phyloP scores from a whole-genome alignment of 1,140 invertebrate species.

The Drosophila sproati region DNA sequence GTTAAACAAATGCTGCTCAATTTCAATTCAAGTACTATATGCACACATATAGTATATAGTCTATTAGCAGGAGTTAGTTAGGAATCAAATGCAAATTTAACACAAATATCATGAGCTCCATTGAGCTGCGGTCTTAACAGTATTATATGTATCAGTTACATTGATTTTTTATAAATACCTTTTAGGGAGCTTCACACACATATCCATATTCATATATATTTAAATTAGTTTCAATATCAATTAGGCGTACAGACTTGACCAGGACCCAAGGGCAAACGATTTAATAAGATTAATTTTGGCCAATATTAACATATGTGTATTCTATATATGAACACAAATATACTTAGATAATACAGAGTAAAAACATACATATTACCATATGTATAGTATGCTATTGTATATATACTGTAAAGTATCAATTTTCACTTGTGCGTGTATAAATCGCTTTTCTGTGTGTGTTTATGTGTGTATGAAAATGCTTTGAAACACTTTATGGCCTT shows the following conservation, averaged over 20 bases:
- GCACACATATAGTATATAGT: background rate
- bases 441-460: conserved; percentile 16
- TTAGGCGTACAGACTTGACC: conserved; percentile 52
- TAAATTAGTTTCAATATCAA: conserved; percentile 37
- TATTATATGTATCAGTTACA: conserved; percentile 13
- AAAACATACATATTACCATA: conserved; percentile 56
- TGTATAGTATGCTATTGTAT: conserved; percentile 19
- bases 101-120: conserved; percentile 28
- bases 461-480: conserved; percentile 52
- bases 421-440: conserved; percentile 56
- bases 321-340: conserved; percentile 54
- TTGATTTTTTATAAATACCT: conserved; percentile 26
- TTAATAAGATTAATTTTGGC: conserved; percentile 58
- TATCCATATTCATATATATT: conserved; percentile 1
- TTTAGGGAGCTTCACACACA: conserved; percentile 5
- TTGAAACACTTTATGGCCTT: conserved; percentile 35
- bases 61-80: conserved; percentile 38
- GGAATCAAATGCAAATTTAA: conserved; percentile 52
- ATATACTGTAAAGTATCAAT: conserved; percentile 25
- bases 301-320: conserved; percentile 70
- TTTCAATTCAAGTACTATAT: conserved; percentile 2
- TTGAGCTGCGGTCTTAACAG: conserved; percentile 15
- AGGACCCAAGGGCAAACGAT: conserved; percentile 58
- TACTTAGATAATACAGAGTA: conserved; percentile 61
- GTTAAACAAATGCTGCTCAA: conserved; percentile 34